Conservation (phyloP, 2,888 invertebrate species). For the Lepidonotus clava region DNA sequence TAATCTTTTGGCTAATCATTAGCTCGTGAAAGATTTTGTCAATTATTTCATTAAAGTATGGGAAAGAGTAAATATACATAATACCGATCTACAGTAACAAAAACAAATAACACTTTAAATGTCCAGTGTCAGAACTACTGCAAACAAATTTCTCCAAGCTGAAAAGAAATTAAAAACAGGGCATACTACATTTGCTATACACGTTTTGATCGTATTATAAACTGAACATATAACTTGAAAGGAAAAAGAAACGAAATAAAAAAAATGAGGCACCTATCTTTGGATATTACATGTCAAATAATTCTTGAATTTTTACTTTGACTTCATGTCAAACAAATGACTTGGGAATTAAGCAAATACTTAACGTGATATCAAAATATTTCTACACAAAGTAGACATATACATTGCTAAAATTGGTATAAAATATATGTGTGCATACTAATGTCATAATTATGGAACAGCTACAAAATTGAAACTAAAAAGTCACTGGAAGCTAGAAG, state of each 20-base stretch:
- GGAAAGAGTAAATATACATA: neutral
- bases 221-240: slow-evolving; percentile 15
- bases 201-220: neutral
- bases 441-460: too few relatives aligned
- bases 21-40: too few relatives aligned
- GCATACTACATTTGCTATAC: slow-evolving; percentile 16
- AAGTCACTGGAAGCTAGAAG: slow-evolving; percentile 12
- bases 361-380: too few relatives aligned
- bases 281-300: too few relatives aligned
- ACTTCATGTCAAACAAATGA: too few relatives aligned
- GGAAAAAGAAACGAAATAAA: too few relatives aligned
- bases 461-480: neutral
- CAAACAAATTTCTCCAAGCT: slow-evolving; percentile 35
- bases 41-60: neutral
- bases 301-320: too few relatives aligned
- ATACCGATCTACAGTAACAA: slow-evolving; percentile 15
- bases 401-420: too few relatives aligned
- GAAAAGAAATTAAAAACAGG: slow-evolving; percentile 13
- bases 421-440: neutral
- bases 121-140: slow-evolving; percentile 10
- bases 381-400: too few relatives aligned
- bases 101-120: neutral
- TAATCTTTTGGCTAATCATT: neutral
- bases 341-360: too few relatives aligned
- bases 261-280: too few relatives aligned